These are phyloP conservation scores for Spialia ferax DNA, from an alignment of 2,888 invertebrate genomes.

Conservation along the genomic window DNA sequence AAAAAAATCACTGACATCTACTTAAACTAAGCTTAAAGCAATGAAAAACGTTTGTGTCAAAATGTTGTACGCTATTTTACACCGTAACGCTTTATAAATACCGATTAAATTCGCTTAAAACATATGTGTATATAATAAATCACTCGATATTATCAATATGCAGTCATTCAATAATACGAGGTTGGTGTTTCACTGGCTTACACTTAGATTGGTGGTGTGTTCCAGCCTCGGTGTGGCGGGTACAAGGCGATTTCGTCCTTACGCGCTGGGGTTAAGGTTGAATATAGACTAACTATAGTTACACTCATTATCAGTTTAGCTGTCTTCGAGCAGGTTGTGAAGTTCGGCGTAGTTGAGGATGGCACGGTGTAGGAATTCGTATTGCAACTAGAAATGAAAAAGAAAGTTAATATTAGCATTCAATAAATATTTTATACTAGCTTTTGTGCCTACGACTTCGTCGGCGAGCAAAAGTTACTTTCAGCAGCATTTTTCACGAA, in stretches of 20 bases:
- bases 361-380: conserved; percentile 97
- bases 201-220: not conserved
- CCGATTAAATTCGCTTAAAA: conserved; percentile 35
- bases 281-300: conserved; percentile 17
- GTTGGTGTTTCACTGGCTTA: not conserved
- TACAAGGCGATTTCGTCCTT: conserved; percentile 25
- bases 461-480: too few relatives aligned
- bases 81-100: conserved; percentile 33
- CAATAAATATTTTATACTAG: too few relatives aligned
- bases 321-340: conserved; percentile 91
- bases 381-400: conserved; percentile 91
- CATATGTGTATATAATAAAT: conserved; percentile 21
- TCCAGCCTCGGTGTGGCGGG: conserved; percentile 26
- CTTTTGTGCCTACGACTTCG: too few relatives aligned
- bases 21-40: conserved; percentile 30
- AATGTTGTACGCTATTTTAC: conserved; percentile 27
- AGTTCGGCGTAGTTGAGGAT: conserved; percentile 96
- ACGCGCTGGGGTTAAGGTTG: conserved; percentile 20
- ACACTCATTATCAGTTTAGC: conserved; percentile 62
- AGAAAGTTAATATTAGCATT: conserved; percentile 13
- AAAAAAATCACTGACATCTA: conserved; percentile 27
- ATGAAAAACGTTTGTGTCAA: conserved; percentile 18
- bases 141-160: not conserved
- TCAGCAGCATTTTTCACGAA: too few relatives aligned
- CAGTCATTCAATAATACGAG: conserved; percentile 6